These are phyloP conservation scores for Patella vulgata DNA, from an alignment of 1,140 invertebrate species.

Conservation along the genomic window DNA sequence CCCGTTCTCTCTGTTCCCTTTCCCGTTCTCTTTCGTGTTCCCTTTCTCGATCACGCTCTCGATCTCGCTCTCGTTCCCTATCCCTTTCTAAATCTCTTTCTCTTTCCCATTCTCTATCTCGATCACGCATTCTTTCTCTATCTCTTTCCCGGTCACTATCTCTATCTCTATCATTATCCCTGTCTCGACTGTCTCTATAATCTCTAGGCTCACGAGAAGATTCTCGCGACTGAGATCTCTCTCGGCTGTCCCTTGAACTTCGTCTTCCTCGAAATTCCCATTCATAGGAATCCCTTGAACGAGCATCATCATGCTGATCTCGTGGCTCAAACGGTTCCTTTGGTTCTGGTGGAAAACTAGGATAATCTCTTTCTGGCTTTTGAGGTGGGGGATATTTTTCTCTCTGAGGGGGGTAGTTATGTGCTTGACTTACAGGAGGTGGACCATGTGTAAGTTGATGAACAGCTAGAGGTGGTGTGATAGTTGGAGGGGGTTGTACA, in stretches of 20 bases:
- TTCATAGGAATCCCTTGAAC: slow-evolving; percentile 27
- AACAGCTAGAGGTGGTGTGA: slow-evolving; percentile 51
- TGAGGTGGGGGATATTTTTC: not conserved
- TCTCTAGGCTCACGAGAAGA: slow-evolving; percentile 32
- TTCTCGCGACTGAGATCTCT: slow-evolving; percentile 22
- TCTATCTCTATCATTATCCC: slow-evolving; percentile 25
- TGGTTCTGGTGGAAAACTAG: slow-evolving; percentile 29
- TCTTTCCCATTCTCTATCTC: slow-evolving; percentile 38
- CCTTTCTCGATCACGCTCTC: slow-evolving; percentile 21
- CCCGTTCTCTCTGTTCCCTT: slow-evolving; percentile 16
- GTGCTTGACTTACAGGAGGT: slow-evolving; percentile 33
- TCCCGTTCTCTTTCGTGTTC: slow-evolving; percentile 42
- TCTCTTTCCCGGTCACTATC: slow-evolving; percentile 35
- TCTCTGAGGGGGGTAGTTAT: slow-evolving; percentile 8
- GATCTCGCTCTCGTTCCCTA: slow-evolving; percentile 36
- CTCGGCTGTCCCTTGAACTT: not conserved
- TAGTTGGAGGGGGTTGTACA: slow-evolving; percentile 43
- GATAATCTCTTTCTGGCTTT: slow-evolving; percentile 22
- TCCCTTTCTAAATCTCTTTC: slow-evolving; percentile 64
- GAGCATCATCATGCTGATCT: slow-evolving; percentile 32
- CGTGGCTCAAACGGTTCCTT: slow-evolving; percentile 38
- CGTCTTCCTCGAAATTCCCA: slow-evolving; percentile 10
- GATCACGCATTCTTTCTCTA: not conserved
- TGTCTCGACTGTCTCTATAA: slow-evolving; percentile 19
- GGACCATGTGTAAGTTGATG: slow-evolving; percentile 29